Base-by-base conservation (phyloP, 2,888 invertebrate genomes). In the Andrena marginata region DNA sequence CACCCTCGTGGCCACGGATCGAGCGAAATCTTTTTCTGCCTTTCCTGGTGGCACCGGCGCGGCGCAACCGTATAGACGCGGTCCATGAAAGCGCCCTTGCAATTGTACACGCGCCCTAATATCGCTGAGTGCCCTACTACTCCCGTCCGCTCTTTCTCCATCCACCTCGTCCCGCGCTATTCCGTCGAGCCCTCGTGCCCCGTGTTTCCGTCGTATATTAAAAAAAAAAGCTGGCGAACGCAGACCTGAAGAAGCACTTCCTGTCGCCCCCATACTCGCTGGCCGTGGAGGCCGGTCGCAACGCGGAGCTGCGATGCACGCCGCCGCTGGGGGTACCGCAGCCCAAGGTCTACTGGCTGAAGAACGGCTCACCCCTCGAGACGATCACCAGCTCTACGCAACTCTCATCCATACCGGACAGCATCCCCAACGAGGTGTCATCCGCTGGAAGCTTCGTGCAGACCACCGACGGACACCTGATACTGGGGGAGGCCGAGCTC, bases 171-270 rank as follows among this genome's bases (percentile, higher is more conserved):
- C 72, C 33, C 63, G 29, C 62, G 20, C 31, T 74, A 63, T 35
- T 79, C 35, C 74, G 69, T 70, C 81, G 75, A 77, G 65, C 75
- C 74, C 85, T 69, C 80, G 65, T 56, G 54, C 35, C 59, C 56
- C 67, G 60, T 54, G 48, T 77, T 73, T 78, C 75, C 60, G 64
- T 31, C 54, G 71, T 76, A 85, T 88, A 88, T 85, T 87, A 88
- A 84, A 84, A 82, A 75, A 75, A 74, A 62, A 51, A 49, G 33
- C 33, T 60, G 48, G 35, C 67, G 26, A 35, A 51, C 51, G 62
- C 96, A 98, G 98, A 97, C 95, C 95, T 98, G 92, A 97, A 97
- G 94, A 98, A 97, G 94, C 96, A 97, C 89, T 98, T 99, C 95
- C 96, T 96, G 80, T 95, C 97, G 85, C 96, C 97, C 13, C 98